Base-by-base conservation (phyloP, 2,888 invertebrate genomes). In the Drosophila barbarae region DNA sequence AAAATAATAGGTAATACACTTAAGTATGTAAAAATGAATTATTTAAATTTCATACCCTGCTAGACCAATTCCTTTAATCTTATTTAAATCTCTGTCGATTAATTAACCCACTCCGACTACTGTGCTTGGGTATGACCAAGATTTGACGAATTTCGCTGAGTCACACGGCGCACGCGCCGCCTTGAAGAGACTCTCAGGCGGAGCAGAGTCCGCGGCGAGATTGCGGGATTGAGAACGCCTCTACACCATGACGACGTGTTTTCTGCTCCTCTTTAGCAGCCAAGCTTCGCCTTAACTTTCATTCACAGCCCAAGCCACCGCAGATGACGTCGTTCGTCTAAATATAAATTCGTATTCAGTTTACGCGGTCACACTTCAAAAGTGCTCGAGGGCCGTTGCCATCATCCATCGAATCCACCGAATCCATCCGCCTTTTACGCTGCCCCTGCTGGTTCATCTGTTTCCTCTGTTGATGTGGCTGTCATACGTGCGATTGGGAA, bases 291-390 rank as follows among this genome's bases (percentile, higher is more conserved):
- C 61, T 54, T 56, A 76, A 76, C 82, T 82, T 80, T 84, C 77
- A 77, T 84, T 84, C 76, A 82, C 73, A 71, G 64, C 28, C 42
- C 30, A 47, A 39, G 54, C 49, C 41, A 32, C 42, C 49, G 42
- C 46, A 26, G 68, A 81, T 86, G 86, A 85, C 85, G 86, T 84
- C 78, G 77, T 83, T 49, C 65, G 42, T 65, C 85, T 85, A 84
- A 81, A 85, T 75, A 81, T 85, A 85, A 75, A 80, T 59, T 53
- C 57, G 56, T 69, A 78, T 80, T 84, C 77, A 80, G 77, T 76
- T 82, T 78, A 82, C 74, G 74, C 77, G 84, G 76, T 77, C 85
- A 86, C 73, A 72, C 76, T 77, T 84, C 69, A 72, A 66, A 51
- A 47, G 46, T 66, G 75, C 64, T 70, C 35, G 72, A 69, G 72